Base-by-base conservation (phyloP, 1,140 invertebrate genomes). In the Drosophila pallidifrons region DNA sequence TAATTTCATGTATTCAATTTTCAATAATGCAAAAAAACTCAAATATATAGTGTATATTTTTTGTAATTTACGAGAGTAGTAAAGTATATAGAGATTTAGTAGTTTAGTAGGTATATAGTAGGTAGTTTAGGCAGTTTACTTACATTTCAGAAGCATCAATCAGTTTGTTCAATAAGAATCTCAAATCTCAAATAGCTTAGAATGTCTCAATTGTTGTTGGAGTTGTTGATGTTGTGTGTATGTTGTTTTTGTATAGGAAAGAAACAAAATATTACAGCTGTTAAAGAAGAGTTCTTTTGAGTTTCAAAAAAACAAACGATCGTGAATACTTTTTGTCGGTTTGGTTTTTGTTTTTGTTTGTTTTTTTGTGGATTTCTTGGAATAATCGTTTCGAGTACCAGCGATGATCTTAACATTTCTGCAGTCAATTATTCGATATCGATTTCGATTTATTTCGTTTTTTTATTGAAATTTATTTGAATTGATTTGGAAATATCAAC, bases 71-170 rank as follows among this genome's bases (percentile, higher is more conserved):
- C 8, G 28, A 45, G 28, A 45, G 46, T 16, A 52, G 30, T 49
- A 78, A 43, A 64, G 52, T 69, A 71, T 59, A 69, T 68, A 77
- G 35, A 54, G 63, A 51, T 64, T 49, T 60, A 64, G 60, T 67
- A 70, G 54, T 63, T 32, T 76, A 67, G 47, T 76, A 67, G 47
- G 71, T 71, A 64, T 75, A 70, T 66, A 68, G 69, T 55, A 55
- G 64, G 11, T 67, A 68, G 32, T 60, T 71, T 61, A 45, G 60
- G 51, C 70, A 32, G 73, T 87, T 81, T 87, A 87, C 83, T 87
- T 87, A 87, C 83, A 88, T 87, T 87, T 87, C 69, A 80, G 83
- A 87, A 81, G 83, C 85, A 88, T 87, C 82, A 81, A 86, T 86
- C 82, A 75, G 78, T 79, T 79, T 80, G 80, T 82, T 82, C 66